These are phyloP conservation scores for Adoxophyes honmai DNA, from an alignment of 1,140 invertebrate genomes.

Conservation along the genomic window DNA sequence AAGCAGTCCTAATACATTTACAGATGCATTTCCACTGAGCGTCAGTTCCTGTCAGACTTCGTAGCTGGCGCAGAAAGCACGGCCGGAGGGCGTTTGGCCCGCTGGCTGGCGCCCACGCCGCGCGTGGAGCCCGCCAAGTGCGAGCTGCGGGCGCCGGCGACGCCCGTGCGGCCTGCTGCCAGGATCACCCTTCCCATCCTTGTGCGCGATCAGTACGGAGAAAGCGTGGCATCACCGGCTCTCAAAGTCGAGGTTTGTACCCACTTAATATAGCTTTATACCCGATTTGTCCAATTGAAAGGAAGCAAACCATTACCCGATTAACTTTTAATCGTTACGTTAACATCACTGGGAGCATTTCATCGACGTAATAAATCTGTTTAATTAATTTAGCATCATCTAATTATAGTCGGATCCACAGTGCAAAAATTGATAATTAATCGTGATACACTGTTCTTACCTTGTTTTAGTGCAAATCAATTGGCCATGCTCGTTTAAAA, in stretches of 20 bases:
- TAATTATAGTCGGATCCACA: neutral
- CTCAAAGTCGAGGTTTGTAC: slow-evolving; percentile 89
- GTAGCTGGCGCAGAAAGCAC: slow-evolving; percentile 91
- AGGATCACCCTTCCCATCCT: slow-evolving; percentile 89
- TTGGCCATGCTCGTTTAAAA: slow-evolving; percentile 24
- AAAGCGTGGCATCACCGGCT: slow-evolving; percentile 89
- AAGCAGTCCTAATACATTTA: no score
- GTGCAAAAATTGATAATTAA: slow-evolving; percentile 14
- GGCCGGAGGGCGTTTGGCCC: slow-evolving; percentile 93
- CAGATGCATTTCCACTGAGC: slow-evolving; percentile 84
- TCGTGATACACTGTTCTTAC: slow-evolving; percentile 14
- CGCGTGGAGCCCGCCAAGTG: slow-evolving; percentile 93
- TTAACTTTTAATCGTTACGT: no score
- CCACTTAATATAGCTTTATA: no score
- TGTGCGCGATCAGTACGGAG: slow-evolving; percentile 95
- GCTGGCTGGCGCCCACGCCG: slow-evolving; percentile 96
- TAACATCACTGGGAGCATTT: no score
- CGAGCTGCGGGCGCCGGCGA: slow-evolving; percentile 86
- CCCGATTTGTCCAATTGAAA: no score
- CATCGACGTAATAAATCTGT: neutral
- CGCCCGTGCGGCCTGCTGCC: slow-evolving; percentile 89
- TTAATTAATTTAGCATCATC: neutral
- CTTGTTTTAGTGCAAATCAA: slow-evolving; percentile 34
- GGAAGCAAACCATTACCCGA: no score
- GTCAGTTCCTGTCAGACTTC: slow-evolving; percentile 96